Conservation (phyloP, 2,113 vertebrate species). For the Crotalus viridis region DNA sequence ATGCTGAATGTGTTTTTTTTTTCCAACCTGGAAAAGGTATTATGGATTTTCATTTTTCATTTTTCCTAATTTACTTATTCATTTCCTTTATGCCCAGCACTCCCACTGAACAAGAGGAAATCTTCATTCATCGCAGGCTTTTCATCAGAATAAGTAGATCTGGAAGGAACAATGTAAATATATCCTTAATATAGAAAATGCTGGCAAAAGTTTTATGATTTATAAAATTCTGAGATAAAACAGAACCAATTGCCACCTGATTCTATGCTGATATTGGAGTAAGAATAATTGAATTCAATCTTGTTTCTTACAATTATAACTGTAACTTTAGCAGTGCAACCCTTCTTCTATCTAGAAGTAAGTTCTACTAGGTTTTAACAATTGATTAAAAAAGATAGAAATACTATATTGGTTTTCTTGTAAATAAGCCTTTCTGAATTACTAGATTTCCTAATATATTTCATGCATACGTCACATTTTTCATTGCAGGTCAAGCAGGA, state of each 20-base stretch:
- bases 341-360: background rate
- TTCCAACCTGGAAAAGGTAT: background rate
- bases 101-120: background rate
- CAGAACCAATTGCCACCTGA: background rate
- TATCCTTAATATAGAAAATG: background rate
- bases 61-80: constrained; percentile 42
- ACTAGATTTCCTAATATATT: background rate
- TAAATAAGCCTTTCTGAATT: background rate
- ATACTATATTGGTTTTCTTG: background rate
- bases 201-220: background rate
- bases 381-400: background rate
- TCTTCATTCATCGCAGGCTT: background rate
- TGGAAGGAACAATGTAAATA: background rate
- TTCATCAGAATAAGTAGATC: background rate
- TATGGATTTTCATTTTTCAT: constrained; percentile 8
- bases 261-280: background rate
- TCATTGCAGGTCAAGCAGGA: background rate
- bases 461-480: background rate
- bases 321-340: background rate
- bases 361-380: background rate
- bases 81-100: constrained; percentile 49
- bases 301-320: background rate
- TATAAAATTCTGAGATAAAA: background rate
- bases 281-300: background rate
- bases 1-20: background rate